Base-by-base conservation (phyloP, 2,797 vertebrate species). In the Crypturellus tataupa region DNA sequence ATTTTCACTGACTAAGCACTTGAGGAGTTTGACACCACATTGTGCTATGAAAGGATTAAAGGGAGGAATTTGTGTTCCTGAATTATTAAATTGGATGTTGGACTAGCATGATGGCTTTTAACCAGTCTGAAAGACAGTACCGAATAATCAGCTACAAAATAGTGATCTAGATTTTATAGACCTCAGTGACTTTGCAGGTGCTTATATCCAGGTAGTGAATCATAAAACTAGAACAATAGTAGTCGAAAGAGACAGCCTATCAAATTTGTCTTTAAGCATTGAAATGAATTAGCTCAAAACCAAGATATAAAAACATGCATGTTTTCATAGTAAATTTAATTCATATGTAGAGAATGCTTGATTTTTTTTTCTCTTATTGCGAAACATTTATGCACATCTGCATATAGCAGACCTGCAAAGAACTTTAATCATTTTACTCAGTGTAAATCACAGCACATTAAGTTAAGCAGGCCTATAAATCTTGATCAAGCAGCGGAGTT, bases 291-390 rank as follows among this genome's bases (percentile, higher is more conserved):
- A 86, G 2, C 14, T 86, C 21, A 58, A 53, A 65, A 5, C 24
- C 58, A 14, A 13, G 33, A 29, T 0, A 46, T 46, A 40, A 55
- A 70, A 85, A 58, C 59, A 6, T 7, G 35, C 0, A 1, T 12
- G 23, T 80, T 89, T 90, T 92, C 60, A 13, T 24, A 58, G 16
- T 59, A 55, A 68, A 64, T 5, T 10, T 85, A 40, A 80, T 37
- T 68, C 0, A 1, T 0, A 0, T 18, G 6, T 12, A 8, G 15
- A 47, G 23, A 6, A 68, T 68, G 6, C 1, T 64, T 68, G 29
- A 20, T 76, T 76, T 39, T 4, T 12, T 51, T 23, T 24, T 42
- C 25, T 42, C 25, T 53, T 65, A 21, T 67, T 46, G 42, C 51
- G 71, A 64, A 93, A 24, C 5, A 10, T 47, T 85, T 25, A 31